A percentile compares a stretch with the other conserved stretches of the same genome.
Evolutionary conservation across 2,113 vertebrate genomes (phyloP).

Genomic region (Saimiri boliviensis): DNA sequence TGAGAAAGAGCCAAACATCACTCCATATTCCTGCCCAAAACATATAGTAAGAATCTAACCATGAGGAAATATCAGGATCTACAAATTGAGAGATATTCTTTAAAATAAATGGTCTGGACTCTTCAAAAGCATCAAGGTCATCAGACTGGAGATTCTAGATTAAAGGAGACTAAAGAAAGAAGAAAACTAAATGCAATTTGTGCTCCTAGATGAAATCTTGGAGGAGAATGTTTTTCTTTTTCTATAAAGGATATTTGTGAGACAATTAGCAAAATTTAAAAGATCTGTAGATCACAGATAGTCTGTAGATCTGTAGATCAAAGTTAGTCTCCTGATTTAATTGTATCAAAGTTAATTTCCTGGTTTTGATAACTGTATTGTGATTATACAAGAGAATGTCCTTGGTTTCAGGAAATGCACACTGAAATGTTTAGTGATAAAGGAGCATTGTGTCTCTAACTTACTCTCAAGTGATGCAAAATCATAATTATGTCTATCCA

Average conservation of each 20-base stretch:
- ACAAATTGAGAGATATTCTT: neutral
- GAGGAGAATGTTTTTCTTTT: neutral
- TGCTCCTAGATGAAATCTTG: neutral
- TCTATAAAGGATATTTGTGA: neutral
- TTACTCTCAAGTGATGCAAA: neutral
- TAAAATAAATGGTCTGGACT: neutral
- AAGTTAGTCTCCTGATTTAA: slow-evolving; percentile 24
- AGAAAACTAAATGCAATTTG: neutral
- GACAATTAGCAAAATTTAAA: slow-evolving; percentile 11
- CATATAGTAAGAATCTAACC: neutral
- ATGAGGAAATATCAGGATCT: neutral
- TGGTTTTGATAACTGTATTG: neutral
- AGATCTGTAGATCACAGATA: neutral
- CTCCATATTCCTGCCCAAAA: neutral
- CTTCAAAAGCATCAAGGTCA: slow-evolving; percentile 24
- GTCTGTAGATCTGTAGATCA: too few relatives aligned
- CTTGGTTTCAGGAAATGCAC: neutral
- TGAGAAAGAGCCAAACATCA: neutral
- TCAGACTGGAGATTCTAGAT: neutral
- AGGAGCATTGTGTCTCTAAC: neutral
- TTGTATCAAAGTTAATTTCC: neutral
- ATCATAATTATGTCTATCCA: neutral
- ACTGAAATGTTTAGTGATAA: neutral
- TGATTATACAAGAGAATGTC: neutral
- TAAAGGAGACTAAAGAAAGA: neutral